Percentiles rank a stretch among this genome's conserved stretches.
These are phyloP conservation scores for Halisarca cf. caerulea DNA, from an alignment of 37 sponge, comb jelly and placozoan species.

Conservation along the genomic window DNA sequence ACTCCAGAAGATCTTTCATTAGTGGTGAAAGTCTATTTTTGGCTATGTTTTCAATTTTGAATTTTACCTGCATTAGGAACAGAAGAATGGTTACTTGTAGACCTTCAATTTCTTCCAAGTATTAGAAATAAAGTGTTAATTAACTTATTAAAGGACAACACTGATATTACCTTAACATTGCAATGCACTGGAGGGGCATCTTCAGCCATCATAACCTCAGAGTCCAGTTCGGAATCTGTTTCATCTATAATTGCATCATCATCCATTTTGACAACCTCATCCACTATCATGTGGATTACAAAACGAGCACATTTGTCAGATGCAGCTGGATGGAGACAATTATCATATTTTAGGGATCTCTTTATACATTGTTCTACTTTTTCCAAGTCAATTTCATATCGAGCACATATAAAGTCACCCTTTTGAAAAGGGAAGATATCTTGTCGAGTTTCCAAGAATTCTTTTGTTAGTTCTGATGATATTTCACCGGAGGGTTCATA, in stretches of 20 bases:
- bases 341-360: background rate
- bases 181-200: background rate
- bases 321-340: background rate
- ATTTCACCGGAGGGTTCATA: slow-evolving; percentile 33
- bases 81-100: too few relatives aligned
- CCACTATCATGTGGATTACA: slow-evolving; percentile 66
- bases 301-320: slow-evolving; percentile 30
- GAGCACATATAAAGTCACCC: slow-evolving; percentile 66
- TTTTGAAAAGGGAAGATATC: slow-evolving; percentile 41
- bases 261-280: slow-evolving; percentile 9
- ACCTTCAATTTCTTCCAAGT: too few relatives aligned
- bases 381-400: slow-evolving; percentile 40
- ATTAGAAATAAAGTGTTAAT: too few relatives aligned
- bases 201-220: background rate
- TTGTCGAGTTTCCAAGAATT: slow-evolving; percentile 6
- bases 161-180: too few relatives aligned
- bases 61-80: slow-evolving; percentile 18
- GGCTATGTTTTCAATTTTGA: background rate
- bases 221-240: background rate
- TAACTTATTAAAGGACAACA: too few relatives aligned
- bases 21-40: slow-evolving; percentile 5
- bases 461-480: background rate
- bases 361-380: background rate
- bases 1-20: background rate
- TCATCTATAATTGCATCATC: too few relatives aligned